Evolutionary conservation across 2,888 invertebrate genomes (phyloP).

Genomic region (Lithophane ornitopus): DNA sequence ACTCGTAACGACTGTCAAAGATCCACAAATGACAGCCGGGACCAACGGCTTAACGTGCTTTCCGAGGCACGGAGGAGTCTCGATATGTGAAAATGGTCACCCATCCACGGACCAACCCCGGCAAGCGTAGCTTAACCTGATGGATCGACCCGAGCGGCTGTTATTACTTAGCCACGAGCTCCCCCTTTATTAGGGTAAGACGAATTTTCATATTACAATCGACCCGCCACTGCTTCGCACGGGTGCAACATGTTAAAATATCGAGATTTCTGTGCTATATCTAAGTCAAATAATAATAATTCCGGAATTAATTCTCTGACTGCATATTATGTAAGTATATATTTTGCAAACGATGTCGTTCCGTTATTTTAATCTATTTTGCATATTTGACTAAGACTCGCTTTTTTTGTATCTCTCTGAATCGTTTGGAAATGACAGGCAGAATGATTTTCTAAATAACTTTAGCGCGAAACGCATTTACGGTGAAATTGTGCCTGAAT

Average conservation of each 20-base stretch:
- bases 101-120: too few species aligned
- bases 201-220: background rate
- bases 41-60: too few species aligned
- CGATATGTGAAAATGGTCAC: too few species aligned
- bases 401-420: background rate
- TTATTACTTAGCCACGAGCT: too few species aligned
- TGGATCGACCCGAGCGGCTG: too few species aligned
- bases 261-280: background rate
- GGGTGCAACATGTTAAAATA: background rate
- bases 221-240: background rate
- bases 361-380: background rate
- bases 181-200: constrained; percentile 95
- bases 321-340: background rate
- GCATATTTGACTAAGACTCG: background rate
- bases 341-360: background rate
- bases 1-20: too few species aligned
- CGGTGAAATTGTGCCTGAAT: background rate
- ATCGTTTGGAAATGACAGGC: background rate
- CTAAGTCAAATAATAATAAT: background rate
- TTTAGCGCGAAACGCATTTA: too few species aligned
- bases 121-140: too few species aligned
- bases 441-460: background rate
- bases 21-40: too few species aligned
- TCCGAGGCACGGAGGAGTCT: too few species aligned
- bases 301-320: too few species aligned